Percentiles rank a stretch among this genome's conserved stretches.
Evolutionary conservation across 2,888 invertebrate genomes (phyloP).

Genomic region (Cecidostiba fungosa): DNA sequence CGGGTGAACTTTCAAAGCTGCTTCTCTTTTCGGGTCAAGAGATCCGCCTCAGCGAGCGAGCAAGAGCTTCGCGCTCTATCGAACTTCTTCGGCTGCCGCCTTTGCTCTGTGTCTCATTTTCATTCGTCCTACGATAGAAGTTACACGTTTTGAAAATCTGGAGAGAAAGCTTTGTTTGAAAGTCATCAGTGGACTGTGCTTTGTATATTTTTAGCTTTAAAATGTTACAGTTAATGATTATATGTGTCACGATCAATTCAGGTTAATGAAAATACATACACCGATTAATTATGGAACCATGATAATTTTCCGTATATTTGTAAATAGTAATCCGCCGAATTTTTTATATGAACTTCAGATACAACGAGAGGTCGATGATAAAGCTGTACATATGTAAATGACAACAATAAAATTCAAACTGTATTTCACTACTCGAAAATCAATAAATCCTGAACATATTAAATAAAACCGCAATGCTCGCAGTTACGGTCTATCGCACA

Average conservation of each 20-base stretch:
- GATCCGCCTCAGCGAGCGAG: slow-evolving; percentile 9
- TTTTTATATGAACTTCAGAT: not conserved
- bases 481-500: not conserved
- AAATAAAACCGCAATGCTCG: not conserved
- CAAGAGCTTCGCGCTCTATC: slow-evolving; percentile 16
- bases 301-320: too few relatives aligned
- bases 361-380: not conserved
- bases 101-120: not conserved
- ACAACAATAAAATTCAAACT: not conserved
- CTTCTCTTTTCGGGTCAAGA: slow-evolving; percentile 48
- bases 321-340: not conserved
- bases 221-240: not conserved
- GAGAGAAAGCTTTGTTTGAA: not conserved
- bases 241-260: too few relatives aligned
- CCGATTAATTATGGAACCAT: too few relatives aligned
- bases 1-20: not conserved
- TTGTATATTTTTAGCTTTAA: not conserved
- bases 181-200: not conserved
- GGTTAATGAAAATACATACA: too few relatives aligned
- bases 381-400: not conserved
- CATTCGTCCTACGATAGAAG: not conserved
- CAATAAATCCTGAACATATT: slow-evolving; percentile 5
- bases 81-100: slow-evolving; percentile 22
- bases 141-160: not conserved
- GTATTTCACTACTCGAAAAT: not conserved